phyloP scores from a whole-genome alignment of 2,797 vertebrate genomes.

The Otolemur crassicaudatus region DNA sequence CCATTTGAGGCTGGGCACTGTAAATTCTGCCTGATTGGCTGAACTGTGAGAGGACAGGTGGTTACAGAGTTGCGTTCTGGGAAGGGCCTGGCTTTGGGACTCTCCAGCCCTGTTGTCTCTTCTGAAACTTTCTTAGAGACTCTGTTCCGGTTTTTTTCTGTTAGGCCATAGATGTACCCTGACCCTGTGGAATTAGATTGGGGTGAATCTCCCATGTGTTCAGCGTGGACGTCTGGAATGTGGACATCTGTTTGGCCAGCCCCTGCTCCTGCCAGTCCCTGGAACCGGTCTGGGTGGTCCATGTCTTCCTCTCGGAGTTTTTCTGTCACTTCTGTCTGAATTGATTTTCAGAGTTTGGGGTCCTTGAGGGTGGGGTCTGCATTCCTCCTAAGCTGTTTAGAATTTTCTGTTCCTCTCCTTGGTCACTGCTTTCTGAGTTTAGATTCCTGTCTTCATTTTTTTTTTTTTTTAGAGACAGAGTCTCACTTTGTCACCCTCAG shows the following conservation, averaged over 20 bases:
- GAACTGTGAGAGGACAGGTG: neutral
- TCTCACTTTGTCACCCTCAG: no score
- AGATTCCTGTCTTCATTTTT: neutral
- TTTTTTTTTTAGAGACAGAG: no score
- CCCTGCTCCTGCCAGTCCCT: neutral
- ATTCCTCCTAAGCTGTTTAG: neutral
- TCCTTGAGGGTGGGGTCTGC: neutral
- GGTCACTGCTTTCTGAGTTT: neutral
- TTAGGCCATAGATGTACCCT: neutral
- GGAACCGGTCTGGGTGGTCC: rapidly evolving
- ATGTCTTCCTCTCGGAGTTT: neutral
- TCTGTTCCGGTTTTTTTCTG: neutral
- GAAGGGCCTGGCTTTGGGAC: neutral
- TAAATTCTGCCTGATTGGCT: neutral
- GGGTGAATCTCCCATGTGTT: rapidly evolving
- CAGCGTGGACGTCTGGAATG: no score
- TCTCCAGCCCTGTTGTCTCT: neutral
- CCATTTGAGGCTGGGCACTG: no score
- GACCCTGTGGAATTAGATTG: neutral
- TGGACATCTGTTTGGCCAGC: rapidly evolving
- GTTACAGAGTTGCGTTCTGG: no score
- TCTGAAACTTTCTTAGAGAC: neutral
- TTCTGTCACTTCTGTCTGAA: neutral
- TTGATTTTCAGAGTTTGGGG: neutral
- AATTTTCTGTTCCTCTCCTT: neutral